A percentile compares a stretch with the other conserved stretches of the same genome.
Evolutionary conservation across 2,888 invertebrate species (phyloP).

Genomic region (Aporophyla lueneburgensis): DNA sequence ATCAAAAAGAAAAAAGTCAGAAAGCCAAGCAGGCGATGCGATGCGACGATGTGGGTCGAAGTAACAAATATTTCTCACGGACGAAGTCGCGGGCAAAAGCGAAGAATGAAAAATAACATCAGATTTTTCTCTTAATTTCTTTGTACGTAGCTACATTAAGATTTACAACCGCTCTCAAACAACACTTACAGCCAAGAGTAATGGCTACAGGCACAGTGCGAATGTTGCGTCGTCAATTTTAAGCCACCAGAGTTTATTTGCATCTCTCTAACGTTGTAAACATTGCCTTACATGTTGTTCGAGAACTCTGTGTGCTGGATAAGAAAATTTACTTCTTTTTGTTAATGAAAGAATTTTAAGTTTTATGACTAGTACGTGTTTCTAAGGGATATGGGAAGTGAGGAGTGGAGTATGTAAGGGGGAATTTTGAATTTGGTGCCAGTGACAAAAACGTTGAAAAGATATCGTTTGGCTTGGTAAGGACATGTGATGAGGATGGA

Average conservation of each 20-base stretch:
- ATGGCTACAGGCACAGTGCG: constrained; percentile 55
- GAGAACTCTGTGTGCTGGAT: constrained; percentile 34
- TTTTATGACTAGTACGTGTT: neutral
- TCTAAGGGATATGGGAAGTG: neutral
- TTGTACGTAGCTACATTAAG: constrained; percentile 54
- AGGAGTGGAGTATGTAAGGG: neutral
- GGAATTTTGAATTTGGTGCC: neutral
- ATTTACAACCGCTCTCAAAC: constrained; percentile 49
- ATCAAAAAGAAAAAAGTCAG: no score
- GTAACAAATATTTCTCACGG: no score
- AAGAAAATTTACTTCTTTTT: constrained; percentile 23
- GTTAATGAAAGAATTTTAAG: neutral
- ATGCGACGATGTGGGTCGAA: no score
- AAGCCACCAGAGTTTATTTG: constrained; percentile 76
- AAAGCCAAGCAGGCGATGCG: no score
- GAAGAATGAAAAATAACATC: neutral
- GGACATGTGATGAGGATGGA: neutral
- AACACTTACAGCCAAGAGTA: constrained; percentile 62
- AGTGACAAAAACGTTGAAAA: neutral
- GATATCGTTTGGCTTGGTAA: neutral
- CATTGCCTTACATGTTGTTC: constrained; percentile 68
- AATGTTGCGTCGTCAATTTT: constrained; percentile 73
- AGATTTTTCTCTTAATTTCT: constrained; percentile 41
- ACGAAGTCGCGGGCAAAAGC: no score
- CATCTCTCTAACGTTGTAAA: constrained; percentile 75